Evolutionary conservation across 2,113 vertebrate genomes (phyloP).

Genomic region (Canis aureus): DNA sequence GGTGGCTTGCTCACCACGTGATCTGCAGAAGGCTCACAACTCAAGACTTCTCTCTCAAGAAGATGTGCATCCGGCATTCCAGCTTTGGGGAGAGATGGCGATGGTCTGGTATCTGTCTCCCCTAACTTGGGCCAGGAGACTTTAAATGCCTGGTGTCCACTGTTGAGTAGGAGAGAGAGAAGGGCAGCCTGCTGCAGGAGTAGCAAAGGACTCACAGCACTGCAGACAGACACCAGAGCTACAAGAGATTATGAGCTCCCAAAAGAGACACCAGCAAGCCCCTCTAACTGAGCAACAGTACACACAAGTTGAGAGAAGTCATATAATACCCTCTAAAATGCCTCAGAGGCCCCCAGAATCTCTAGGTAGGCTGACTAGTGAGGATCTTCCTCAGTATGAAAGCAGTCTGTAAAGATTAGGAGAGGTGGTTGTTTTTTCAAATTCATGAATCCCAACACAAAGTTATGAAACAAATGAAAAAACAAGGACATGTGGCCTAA

Average conservation of each 20-base stretch:
- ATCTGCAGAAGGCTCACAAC: background rate
- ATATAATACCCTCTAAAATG: background rate
- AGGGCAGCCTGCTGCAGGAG: rapidly evolving
- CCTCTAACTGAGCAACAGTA: background rate
- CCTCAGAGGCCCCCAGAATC: background rate
- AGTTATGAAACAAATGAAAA: background rate
- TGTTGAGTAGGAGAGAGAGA: background rate
- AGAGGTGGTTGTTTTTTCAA: background rate
- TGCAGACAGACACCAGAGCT: background rate
- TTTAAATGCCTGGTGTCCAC: background rate
- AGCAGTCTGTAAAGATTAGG: background rate
- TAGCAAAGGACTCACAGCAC: background rate
- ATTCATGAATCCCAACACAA: background rate
- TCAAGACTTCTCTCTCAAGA: background rate
- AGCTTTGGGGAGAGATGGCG: background rate
- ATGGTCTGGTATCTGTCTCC: background rate
- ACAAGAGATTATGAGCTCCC: background rate
- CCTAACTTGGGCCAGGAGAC: background rate
- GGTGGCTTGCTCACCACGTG: background rate
- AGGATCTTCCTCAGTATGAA: background rate
- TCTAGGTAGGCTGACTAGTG: background rate
- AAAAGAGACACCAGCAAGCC: background rate
- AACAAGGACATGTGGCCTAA: background rate
- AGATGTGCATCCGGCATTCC: background rate
- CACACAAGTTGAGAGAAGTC: background rate